These are phyloP conservation scores for Hypercompe scribonia DNA, from an alignment of 2,888 invertebrate genomes.

Conservation along the genomic window DNA sequence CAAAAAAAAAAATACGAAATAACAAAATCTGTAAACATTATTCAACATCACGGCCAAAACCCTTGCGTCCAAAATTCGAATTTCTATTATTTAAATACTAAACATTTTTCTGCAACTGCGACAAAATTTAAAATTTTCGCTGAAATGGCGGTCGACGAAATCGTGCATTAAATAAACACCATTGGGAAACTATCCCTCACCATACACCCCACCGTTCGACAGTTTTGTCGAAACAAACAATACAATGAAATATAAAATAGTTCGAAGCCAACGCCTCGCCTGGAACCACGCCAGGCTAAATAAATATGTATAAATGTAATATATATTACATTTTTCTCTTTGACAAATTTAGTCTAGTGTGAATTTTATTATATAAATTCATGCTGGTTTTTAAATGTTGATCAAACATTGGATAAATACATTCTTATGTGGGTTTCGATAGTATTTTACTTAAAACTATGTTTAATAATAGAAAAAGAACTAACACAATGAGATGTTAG, in stretches of 20 bases:
- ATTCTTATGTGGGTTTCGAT: no score
- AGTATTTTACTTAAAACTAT: no score
- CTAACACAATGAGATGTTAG: no score
- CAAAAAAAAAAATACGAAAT: not conserved
- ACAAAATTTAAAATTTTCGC: constrained; percentile 21
- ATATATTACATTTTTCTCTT: constrained; percentile 24
- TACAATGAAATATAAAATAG: constrained; percentile 47
- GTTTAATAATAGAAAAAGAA: no score
- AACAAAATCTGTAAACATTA: constrained; percentile 27
- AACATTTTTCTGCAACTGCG: constrained; percentile 21
- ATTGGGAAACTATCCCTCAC: constrained; percentile 40
- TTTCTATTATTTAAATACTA: constrained; percentile 28
- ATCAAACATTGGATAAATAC: no score
- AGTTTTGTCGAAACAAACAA: constrained; percentile 36
- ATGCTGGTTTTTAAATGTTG: not conserved
- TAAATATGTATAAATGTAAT: constrained; percentile 54
- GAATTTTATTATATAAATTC: not conserved
- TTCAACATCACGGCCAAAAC: constrained; percentile 18
- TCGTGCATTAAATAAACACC: constrained; percentile 46
- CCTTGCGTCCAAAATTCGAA: constrained; percentile 23
- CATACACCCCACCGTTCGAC: constrained; percentile 32
- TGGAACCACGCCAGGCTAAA: constrained; percentile 58
- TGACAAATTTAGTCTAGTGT: constrained; percentile 17
- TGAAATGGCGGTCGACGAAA: constrained; percentile 27
- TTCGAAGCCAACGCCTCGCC: constrained; percentile 41